These are phyloP conservation scores for Drosophila pectinifera DNA, from an alignment of 1,140 invertebrate genomes.

Conservation along the genomic window DNA sequence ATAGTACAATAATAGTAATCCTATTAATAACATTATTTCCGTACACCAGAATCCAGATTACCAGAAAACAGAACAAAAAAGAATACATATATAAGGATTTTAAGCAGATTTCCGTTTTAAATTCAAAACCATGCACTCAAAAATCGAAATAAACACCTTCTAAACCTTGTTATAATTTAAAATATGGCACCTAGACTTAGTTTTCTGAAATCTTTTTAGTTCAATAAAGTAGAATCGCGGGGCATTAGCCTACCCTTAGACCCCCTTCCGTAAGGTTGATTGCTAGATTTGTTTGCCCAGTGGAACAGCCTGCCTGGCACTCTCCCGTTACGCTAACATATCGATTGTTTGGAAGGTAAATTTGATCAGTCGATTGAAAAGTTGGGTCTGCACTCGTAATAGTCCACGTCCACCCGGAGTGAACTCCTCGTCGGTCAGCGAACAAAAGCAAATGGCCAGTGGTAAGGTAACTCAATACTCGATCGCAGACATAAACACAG, in stretches of 20 bases:
- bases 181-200: background rate
- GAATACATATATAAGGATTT: too few relatives aligned
- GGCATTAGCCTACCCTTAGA: background rate
- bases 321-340: slow-evolving; percentile 41
- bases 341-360: slow-evolving; percentile 42
- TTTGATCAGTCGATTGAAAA: slow-evolving; percentile 45
- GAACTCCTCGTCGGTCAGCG: slow-evolving; percentile 16
- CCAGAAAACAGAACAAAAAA: too few relatives aligned
- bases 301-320: background rate
- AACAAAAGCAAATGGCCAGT: slow-evolving; percentile 8
- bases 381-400: slow-evolving; percentile 30
- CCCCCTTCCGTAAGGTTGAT: background rate
- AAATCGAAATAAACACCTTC: too few relatives aligned
- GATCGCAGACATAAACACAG: slow-evolving; percentile 12
- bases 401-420: slow-evolving; percentile 22
- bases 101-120: too few relatives aligned
- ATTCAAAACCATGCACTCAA: too few relatives aligned
- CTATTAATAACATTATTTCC: too few relatives aligned
- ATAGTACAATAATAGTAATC: too few relatives aligned
- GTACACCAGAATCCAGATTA: too few relatives aligned
- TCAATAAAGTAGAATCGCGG: background rate
- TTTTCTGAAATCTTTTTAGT: background rate
- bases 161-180: too few relatives aligned
- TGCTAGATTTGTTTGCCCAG: slow-evolving; percentile 5
- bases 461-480: slow-evolving; percentile 43